These are phyloP conservation scores for Natator depressus DNA, from an alignment of 2,113 vertebrate genomes.

Conservation along the genomic window DNA sequence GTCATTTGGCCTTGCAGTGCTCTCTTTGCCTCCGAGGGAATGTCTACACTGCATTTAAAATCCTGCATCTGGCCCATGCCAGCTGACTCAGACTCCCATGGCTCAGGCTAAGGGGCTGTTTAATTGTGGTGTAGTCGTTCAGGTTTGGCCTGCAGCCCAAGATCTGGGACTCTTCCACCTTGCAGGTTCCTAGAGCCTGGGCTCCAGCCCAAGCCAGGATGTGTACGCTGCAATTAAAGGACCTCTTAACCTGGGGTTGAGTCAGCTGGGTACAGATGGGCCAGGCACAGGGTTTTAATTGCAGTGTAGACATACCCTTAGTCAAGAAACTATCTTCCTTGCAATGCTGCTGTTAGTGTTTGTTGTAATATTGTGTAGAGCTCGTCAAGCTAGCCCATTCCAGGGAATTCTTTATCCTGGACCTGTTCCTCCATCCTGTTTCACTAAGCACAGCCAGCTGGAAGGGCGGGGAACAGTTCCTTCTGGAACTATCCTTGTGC, in stretches of 20 bases:
- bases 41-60: background rate
- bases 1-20: background rate
- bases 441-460: constrained; percentile 49
- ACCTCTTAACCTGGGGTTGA: background rate
- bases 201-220: background rate
- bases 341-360: background rate
- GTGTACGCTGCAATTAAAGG: background rate
- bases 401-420: background rate
- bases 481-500: constrained; percentile 38
- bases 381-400: background rate
- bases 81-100: background rate
- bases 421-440: background rate
- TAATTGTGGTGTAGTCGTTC: background rate
- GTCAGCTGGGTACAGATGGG: background rate
- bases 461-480: constrained; percentile 20
- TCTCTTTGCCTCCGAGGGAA: background rate
- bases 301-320: background rate
- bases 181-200: background rate
- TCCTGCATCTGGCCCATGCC: background rate
- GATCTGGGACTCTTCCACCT: background rate
- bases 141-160: background rate
- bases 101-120: background rate
- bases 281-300: no score
- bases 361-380: background rate
- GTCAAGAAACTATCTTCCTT: background rate